Base-by-base conservation (phyloP, 1,140 invertebrate genomes). In the Drosophila repletoides region DNA sequence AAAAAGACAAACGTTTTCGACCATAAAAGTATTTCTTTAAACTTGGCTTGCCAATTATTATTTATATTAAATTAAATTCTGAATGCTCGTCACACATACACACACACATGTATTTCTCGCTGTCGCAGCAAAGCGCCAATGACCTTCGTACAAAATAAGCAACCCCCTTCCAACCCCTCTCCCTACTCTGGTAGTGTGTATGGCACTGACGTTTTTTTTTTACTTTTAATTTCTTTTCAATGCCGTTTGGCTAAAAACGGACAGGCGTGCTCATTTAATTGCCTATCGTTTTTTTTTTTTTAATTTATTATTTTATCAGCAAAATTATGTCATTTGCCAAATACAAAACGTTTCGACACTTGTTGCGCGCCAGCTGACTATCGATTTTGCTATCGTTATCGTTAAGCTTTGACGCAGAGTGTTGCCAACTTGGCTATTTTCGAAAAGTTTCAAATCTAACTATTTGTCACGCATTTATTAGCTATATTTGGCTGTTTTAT, bases 201-300 rank as follows among this genome's bases (percentile, higher is more conserved):
- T 74, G 76, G 68, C 65, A 72, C 66, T 74, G 58, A 72, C 61
- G 76, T 84, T 87, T 81, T 87, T 81, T 86, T 80, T 86, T 86
- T 81, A 86, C 80, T 86, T 80, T 86, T 86, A 86, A 86, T 86
- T 86, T 86, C 80, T 76, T 86, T 86, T 86, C 80, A 86, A 86
- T 86, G 80, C 55, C 72, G 80, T 48, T 38, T 67, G 38, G 29
- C 81, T 80, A 80, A 84, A 84, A 68, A 87, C 87, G 79, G 80
- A 33, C 63, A 72, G 48, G 43, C 45, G 31, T 61, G 64, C 55
- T 48, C 51, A 48, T 61, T 64, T 52, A 66, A 61, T 64, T 64
- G 59, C n/a, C n/a, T n/a, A n/a, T n/a, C n/a, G n/a, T n/a, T n/a
- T n/a, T n/a, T n/a, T n/a, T n/a, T n/a, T n/a, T n/a, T n/a, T n/a